Evolutionary conservation across 2,888 invertebrate genomes (phyloP), one percentile per base, ranked within the genome.

Genomic region (Operophtera brumata): DNA sequence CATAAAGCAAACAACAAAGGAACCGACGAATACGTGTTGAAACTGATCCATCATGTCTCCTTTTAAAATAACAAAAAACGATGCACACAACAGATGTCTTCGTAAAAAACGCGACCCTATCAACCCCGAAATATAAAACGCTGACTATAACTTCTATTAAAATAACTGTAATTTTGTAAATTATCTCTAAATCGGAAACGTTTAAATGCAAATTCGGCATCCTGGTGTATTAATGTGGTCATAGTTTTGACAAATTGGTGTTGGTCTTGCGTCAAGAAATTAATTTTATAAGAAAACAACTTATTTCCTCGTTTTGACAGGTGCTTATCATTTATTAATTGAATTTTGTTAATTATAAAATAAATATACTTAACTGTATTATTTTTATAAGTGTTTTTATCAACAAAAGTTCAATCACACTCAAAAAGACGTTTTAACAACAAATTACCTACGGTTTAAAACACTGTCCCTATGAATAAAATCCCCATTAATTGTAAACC

Each of bases 21-120:
- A 71, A 77, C 89, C 89, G 89, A 83, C 86, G 80, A 79, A 77
- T 86, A 84, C 78, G 86, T 84, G 89, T 90, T 89, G 89, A 89
- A 89, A 89, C 90, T 89, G 88, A 90, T 90, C 89, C 87, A 89
- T 90, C 90, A 89, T 87, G 87, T 88, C 88, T 86, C 85, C 81
- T 87, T 89, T 86, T 86, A 82, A 86, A 87, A 88, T 84, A 84
- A 88, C 86, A 86, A 86, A 88, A 73, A 83, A 86, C 30, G 20
- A 20, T 20, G 30, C 30, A 86, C 81, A 84, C 84, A 90, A 90
- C 90, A 90, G 90, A 89, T 90, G 90, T 84, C 86, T 85, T 79
- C 65, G 74, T 82, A 86, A 87, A 88, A 89, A 86, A 85, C 73
- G 71, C 73, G 80, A 83, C 87, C 88, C 80, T 67, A 77, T 77